phyloP scores from a whole-genome alignment of 2,113 vertebrate genomes.

The Siniperca chuatsi region DNA sequence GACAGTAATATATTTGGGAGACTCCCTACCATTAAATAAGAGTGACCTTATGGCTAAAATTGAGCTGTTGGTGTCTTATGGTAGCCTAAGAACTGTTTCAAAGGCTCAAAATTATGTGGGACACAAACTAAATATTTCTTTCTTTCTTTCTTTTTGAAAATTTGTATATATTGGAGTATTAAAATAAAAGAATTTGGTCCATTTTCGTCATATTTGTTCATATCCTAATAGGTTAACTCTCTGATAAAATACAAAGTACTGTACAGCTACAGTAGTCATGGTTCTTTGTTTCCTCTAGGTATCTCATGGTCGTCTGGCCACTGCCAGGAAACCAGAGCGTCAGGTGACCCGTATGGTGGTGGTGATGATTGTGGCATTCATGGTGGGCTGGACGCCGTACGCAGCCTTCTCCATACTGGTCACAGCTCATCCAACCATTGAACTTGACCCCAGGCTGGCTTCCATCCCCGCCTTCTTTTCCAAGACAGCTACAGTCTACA shows the following conservation, averaged over 20 bases:
- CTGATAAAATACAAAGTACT: neutral
- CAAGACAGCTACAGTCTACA: slow-evolving; percentile 92
- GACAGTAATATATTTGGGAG: neutral
- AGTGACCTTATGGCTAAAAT: neutral
- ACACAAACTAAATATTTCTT: neutral
- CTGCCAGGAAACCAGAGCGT: slow-evolving; percentile 87
- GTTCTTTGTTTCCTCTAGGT: slow-evolving; percentile 79
- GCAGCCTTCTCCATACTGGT: slow-evolving; percentile 88
- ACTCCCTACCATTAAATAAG: neutral
- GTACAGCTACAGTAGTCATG: neutral
- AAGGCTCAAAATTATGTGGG: neutral
- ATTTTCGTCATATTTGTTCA: neutral
- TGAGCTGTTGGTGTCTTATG: neutral
- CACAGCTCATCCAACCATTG: slow-evolving; percentile 85
- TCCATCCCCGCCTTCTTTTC: slow-evolving; percentile 92
- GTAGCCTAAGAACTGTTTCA: neutral
- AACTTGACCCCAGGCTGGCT: slow-evolving; percentile 88
- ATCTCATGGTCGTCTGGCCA: slow-evolving; percentile 86
- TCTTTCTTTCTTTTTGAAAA: neutral
- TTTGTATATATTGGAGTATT: neutral
- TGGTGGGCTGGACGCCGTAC: slow-evolving; percentile 91
- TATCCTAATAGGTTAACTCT: neutral
- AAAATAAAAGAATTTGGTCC: neutral
- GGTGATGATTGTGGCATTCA: slow-evolving; percentile 91
- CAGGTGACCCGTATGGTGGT: slow-evolving; percentile 92